These are phyloP conservation scores for Esperia sulphurella DNA, from an alignment of 2,888 invertebrate species.

Conservation along the genomic window DNA sequence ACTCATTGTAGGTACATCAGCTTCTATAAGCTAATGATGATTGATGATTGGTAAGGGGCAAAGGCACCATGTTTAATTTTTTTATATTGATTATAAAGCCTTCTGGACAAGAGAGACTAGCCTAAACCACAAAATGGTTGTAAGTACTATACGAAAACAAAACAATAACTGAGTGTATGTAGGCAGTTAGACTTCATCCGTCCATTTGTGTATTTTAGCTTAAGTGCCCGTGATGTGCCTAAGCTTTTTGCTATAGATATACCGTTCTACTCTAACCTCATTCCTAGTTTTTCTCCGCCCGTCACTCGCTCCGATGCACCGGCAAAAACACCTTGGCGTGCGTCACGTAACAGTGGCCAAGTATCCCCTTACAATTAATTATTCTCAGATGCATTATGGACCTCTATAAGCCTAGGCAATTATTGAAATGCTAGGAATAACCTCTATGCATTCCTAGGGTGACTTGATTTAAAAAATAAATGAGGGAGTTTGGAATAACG, in stretches of 20 bases:
- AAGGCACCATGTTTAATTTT: no score
- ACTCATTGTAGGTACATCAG: no score
- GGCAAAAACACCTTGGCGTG: slow-evolving; percentile 38
- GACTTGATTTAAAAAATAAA: slow-evolving; percentile 1
- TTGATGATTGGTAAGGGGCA: no score
- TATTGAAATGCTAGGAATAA: slow-evolving; percentile 1
- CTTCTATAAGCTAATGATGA: no score
- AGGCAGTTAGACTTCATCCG: no score
- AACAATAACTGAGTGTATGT: no score
- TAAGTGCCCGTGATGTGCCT: slow-evolving; percentile 25
- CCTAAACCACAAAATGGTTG: no score
- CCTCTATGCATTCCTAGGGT: slow-evolving; percentile 24
- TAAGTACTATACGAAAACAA: no score
- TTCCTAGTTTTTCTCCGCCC: slow-evolving; percentile 54
- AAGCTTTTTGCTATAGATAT: slow-evolving; percentile 31
- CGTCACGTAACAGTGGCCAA: slow-evolving; percentile 26
- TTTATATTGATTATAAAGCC: no score
- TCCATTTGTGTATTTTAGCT: no score
- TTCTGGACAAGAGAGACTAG: no score
- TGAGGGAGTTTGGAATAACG: not conserved
- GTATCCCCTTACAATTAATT: slow-evolving; percentile 48
- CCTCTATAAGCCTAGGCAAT: slow-evolving; percentile 16
- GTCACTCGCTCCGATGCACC: slow-evolving; percentile 55
- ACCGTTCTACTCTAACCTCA: slow-evolving; percentile 52
- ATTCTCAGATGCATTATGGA: slow-evolving; percentile 47